Evolutionary conservation across 2,113 vertebrate species (phyloP).

Genomic region (Tenrec ecaudatus): DNA sequence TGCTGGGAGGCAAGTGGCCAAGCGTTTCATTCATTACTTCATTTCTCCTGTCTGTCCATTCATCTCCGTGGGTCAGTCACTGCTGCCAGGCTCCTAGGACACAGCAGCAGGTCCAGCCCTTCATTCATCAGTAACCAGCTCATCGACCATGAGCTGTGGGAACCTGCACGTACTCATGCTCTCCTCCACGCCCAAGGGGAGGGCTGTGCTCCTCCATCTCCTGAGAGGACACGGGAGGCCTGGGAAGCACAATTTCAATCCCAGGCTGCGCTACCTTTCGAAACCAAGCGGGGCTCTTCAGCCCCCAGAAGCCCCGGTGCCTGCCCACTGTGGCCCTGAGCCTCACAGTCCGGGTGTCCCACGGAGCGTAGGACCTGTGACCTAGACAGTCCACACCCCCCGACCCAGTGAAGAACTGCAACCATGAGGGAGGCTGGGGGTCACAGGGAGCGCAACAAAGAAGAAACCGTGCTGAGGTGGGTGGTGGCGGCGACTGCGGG

Average conservation of each 20-base stretch:
- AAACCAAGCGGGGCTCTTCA: neutral
- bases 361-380: too few species aligned
- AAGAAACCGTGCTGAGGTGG: too few species aligned
- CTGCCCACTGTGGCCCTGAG: neutral
- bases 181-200: neutral
- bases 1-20: neutral
- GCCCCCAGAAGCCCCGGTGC: neutral
- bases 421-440: too few species aligned
- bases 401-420: too few species aligned
- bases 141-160: too few species aligned
- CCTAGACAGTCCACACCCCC: too few species aligned
- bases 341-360: too few species aligned
- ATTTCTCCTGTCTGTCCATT: neutral
- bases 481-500: too few species aligned
- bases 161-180: fast-evolving
- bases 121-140: conserved; percentile 56
- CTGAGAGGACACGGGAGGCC: neutral
- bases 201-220: neutral
- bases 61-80: neutral
- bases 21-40: conserved; percentile 21
- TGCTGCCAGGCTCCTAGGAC: neutral
- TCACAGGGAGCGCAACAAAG: too few species aligned
- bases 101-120: neutral
- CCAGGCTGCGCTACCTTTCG: neutral
- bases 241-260: neutral